These are phyloP conservation scores for Ennomos erosarius DNA, from an alignment of 2,888 invertebrate species.

Conservation along the genomic window DNA sequence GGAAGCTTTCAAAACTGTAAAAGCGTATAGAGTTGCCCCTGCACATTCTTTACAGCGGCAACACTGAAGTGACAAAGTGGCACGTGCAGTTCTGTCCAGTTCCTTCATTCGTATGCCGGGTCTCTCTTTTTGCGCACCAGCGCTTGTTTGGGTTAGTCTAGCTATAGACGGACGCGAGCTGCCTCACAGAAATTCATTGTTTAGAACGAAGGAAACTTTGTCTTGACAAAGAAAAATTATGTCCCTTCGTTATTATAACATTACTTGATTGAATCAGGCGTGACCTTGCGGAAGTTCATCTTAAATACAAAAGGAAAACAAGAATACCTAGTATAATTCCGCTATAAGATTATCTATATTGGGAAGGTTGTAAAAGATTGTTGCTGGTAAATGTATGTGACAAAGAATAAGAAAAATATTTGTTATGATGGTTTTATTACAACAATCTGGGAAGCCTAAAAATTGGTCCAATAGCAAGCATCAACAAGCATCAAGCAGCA, in stretches of 20 bases:
- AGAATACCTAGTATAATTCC: no score
- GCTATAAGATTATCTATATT: no score
- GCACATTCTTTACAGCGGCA: conserved; percentile 27
- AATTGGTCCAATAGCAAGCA: no score
- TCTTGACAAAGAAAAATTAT: conserved; percentile 48
- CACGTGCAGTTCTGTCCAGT: conserved; percentile 36
- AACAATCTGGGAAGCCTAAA: no score
- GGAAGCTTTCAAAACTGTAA: conserved; percentile 32
- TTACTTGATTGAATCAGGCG: no score
- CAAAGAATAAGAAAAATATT: no score
- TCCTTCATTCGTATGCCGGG: conserved; percentile 54
- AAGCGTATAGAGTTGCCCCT: conserved; percentile 30
- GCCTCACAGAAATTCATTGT: conserved; percentile 56
- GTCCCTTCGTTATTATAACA: conserved; percentile 45
- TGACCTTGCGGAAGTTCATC: no score
- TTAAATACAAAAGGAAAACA: no score
- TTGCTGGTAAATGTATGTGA: no score
- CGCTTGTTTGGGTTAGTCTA: conserved; percentile 44
- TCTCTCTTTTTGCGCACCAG: conserved; percentile 43
- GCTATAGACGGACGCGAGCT: conserved; percentile 50
- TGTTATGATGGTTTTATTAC: no score
- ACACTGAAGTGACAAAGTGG: conserved; percentile 45
- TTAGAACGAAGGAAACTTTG: conserved; percentile 56
- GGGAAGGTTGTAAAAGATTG: no score
- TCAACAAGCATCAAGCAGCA: no score